A percentile compares a stretch with the other conserved stretches of the same genome.
phyloP scores from a whole-genome alignment of 64 coral and sea anemone species.

The Astreopora myriophthalma region DNA sequence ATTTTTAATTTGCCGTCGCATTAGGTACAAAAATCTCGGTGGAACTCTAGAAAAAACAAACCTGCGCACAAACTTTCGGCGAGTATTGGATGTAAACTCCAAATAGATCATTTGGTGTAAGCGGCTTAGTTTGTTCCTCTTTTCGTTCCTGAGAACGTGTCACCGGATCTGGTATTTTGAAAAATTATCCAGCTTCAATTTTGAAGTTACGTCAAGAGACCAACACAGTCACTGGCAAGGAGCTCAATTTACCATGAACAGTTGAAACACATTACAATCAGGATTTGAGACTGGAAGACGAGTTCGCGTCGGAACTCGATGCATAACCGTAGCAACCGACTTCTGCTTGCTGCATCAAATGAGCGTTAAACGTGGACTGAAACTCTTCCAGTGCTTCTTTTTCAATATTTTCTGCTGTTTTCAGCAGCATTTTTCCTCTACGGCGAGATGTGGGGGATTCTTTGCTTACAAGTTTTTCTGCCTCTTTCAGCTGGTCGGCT shows the following conservation, averaged over 20 bases:
- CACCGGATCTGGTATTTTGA: not conserved
- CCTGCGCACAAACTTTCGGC: too few relatives aligned
- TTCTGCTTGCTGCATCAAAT: slow-evolving; percentile 38
- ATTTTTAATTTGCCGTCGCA: too few relatives aligned
- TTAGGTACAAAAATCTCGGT: not conserved
- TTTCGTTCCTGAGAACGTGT: not conserved
- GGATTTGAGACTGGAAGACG: not conserved
- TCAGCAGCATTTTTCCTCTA: slow-evolving; percentile 18
- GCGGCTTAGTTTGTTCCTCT: not conserved
- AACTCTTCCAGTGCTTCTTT: slow-evolving; percentile 49
- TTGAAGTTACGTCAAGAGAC: not conserved
- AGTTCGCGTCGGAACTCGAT: not conserved
- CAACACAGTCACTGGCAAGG: not conserved
- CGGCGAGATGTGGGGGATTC: slow-evolving; percentile 20
- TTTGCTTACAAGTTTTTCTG: slow-evolving; percentile 33
- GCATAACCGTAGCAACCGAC: slow-evolving; percentile 20
- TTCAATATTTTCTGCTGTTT: slow-evolving; percentile 44
- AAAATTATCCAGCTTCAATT: not conserved
- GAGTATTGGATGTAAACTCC: too few relatives aligned
- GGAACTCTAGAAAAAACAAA: not conserved
- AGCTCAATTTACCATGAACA: not conserved
- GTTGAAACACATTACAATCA: not conserved
- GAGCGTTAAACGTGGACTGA: slow-evolving; percentile 38
- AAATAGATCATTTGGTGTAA: too few relatives aligned
- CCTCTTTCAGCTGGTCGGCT: slow-evolving; percentile 40